Conservation (phyloP, 2,888 invertebrate genomes). For the Hermaeophaga mercurialis region DNA sequence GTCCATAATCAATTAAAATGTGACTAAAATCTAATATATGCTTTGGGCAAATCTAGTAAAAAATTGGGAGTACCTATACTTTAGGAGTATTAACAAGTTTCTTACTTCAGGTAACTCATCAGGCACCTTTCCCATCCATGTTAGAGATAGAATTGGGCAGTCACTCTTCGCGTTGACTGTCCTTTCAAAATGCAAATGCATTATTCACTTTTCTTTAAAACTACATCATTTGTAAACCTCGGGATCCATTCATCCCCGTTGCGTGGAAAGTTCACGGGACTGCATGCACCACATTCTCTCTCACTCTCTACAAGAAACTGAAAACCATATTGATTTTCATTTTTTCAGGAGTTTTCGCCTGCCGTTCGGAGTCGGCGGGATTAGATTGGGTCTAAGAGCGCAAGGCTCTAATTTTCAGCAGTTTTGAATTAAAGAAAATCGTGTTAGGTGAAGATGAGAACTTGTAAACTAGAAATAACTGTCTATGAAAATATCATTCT, state of each 20-base stretch:
- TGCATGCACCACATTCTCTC: not conserved
- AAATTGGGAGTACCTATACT: too few species aligned
- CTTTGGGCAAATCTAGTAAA: too few species aligned
- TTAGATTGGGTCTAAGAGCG: not conserved
- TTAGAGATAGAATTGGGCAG: constrained; percentile 90
- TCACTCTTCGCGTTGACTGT: constrained; percentile 93
- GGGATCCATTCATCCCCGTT: not conserved
- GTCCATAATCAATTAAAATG: too few species aligned
- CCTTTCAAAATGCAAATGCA: constrained; percentile 97
- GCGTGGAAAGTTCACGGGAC: not conserved
- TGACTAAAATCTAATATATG: too few species aligned
- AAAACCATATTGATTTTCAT: constrained; percentile 52
- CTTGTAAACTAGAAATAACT: too few species aligned
- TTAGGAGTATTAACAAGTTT: too few species aligned
- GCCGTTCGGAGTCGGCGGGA: constrained; percentile 11
- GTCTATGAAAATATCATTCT: too few species aligned
- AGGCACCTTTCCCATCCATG: constrained; percentile 99
- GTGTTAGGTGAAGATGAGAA: too few species aligned
- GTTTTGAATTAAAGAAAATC: not conserved
- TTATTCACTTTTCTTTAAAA: constrained; percentile 51
- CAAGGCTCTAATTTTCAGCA: not conserved
- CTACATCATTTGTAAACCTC: constrained; percentile 4
- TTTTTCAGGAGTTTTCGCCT: constrained; percentile 42
- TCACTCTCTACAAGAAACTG: constrained; percentile 42
- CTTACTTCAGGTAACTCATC: constrained; percentile 92